phyloP scores from a whole-genome alignment of 2,797 vertebrate species.

The Phataginus tetradactyla region DNA sequence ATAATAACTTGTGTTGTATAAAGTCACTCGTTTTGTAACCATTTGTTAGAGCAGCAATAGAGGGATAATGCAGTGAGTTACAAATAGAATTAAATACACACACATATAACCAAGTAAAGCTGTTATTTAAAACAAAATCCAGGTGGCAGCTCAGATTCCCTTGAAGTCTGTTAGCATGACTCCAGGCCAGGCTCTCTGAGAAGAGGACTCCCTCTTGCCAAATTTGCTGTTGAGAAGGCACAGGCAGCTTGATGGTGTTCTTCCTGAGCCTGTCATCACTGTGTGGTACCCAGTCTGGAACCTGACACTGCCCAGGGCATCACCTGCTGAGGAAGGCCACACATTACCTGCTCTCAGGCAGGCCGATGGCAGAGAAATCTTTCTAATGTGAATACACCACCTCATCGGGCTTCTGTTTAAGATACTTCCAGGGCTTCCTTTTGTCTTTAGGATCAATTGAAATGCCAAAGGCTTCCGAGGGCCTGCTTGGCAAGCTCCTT shows the following conservation, averaged over 20 bases:
- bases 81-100: neutral
- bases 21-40: neutral
- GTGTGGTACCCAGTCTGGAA: neutral
- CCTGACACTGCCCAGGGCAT: neutral
- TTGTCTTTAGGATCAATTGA: neutral
- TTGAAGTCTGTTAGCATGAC: neutral
- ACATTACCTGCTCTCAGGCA: neutral
- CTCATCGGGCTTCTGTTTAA: neutral
- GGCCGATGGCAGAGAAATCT: neutral
- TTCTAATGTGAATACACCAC: neutral
- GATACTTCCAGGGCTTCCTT: neutral
- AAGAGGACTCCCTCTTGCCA: neutral
- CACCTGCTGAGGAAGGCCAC: neutral
- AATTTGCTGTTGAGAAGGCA: neutral
- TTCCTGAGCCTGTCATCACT: neutral
- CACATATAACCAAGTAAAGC: neutral
- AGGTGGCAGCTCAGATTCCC: neutral
- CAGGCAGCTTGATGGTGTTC: neutral
- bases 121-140: conserved; percentile 37
- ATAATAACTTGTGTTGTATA: neutral
- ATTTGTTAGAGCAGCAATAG: conserved; percentile 7
- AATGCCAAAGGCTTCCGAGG: neutral
- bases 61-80: conserved; percentile 7
- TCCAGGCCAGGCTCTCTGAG: neutral
- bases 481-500: neutral